phyloP scores from a whole-genome alignment of 1,140 invertebrate genomes.

The Trichoplusia ni region DNA sequence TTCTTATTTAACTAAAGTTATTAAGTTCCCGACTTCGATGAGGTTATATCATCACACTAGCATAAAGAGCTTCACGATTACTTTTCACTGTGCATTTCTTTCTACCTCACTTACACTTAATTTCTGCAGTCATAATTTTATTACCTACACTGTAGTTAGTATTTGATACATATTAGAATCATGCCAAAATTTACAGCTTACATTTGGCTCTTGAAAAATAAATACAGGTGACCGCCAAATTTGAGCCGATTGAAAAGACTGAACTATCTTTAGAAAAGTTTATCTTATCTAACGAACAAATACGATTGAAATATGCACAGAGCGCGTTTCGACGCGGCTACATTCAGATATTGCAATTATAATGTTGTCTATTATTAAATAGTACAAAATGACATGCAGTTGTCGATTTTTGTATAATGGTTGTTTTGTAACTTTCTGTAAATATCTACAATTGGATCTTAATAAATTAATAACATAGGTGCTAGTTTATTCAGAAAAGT shows the following conservation, averaged over 20 bases:
- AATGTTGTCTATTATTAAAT: constrained; percentile 53
- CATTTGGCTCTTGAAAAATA: constrained; percentile 14
- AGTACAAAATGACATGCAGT: constrained; percentile 54
- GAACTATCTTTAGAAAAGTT: constrained; percentile 33
- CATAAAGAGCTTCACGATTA: constrained; percentile 10
- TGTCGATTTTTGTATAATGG: constrained; percentile 41
- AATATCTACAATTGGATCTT: constrained; percentile 35
- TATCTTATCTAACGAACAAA: constrained; percentile 23
- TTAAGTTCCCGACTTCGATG: neutral
- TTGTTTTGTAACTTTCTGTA: constrained; percentile 38
- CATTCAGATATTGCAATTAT: constrained; percentile 24
- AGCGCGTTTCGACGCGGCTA: constrained; percentile 13
- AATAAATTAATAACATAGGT: constrained; percentile 58
- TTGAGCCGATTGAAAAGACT: constrained; percentile 51
- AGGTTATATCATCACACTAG: neutral
- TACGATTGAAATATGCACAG: constrained; percentile 8
- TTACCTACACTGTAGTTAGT: constrained; percentile 23
- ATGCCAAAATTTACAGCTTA: constrained; percentile 33
- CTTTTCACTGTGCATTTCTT: constrained; percentile 44
- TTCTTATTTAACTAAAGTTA: constrained; percentile 34
- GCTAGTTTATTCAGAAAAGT: constrained; percentile 71
- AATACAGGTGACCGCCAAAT: constrained; percentile 34
- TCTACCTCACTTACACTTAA: constrained; percentile 47
- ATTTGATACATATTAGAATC: neutral
- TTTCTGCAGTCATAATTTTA: constrained; percentile 14